Conservation (phyloP, 1,140 invertebrate species). For the Phenacoccus solenopsis region DNA sequence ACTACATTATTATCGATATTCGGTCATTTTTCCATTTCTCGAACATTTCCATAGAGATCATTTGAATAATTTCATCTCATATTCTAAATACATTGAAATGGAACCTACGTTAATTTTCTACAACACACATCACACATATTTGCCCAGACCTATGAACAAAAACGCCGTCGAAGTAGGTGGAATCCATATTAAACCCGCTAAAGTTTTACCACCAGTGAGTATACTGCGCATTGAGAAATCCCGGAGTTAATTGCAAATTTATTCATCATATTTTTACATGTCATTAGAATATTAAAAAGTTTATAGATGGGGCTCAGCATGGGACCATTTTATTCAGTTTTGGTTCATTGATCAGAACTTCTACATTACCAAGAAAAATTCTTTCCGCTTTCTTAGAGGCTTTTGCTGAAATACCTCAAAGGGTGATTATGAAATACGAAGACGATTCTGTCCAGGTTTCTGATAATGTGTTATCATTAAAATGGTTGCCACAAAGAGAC, state of each 20-base stretch:
- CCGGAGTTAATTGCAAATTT: not conserved
- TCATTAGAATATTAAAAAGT: slow-evolving; percentile 40
- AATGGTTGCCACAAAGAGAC: slow-evolving; percentile 48
- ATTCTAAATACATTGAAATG: not conserved
- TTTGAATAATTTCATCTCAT: not conserved
- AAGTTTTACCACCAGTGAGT: slow-evolving; percentile 42
- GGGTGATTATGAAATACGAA: slow-evolving; percentile 45
- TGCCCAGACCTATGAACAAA: slow-evolving; percentile 30
- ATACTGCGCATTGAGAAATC: not conserved
- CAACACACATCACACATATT: slow-evolving; percentile 32
- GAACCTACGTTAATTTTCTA: not conserved
- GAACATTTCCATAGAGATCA: not conserved
- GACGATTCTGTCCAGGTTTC: slow-evolving; percentile 35
- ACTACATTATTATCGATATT: not conserved
- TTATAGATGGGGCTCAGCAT: slow-evolving; percentile 40
- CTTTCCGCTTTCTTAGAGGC: slow-evolving; percentile 26
- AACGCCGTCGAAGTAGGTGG: slow-evolving; percentile 36
- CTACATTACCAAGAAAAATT: slow-evolving; percentile 23
- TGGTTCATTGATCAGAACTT: slow-evolving; percentile 27
- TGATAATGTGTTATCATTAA: slow-evolving; percentile 42
- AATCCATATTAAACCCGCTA: slow-evolving; percentile 37
- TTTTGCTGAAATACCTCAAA: slow-evolving; percentile 34
- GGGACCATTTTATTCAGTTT: slow-evolving; percentile 32
- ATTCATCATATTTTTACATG: not conserved
- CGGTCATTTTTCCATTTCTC: not conserved